Percentiles rank a stretch among this genome's conserved stretches.
Evolutionary conservation across 92 coral and sea anemone genomes (phyloP).

Genomic region (Zoanthus gigantus): DNA sequence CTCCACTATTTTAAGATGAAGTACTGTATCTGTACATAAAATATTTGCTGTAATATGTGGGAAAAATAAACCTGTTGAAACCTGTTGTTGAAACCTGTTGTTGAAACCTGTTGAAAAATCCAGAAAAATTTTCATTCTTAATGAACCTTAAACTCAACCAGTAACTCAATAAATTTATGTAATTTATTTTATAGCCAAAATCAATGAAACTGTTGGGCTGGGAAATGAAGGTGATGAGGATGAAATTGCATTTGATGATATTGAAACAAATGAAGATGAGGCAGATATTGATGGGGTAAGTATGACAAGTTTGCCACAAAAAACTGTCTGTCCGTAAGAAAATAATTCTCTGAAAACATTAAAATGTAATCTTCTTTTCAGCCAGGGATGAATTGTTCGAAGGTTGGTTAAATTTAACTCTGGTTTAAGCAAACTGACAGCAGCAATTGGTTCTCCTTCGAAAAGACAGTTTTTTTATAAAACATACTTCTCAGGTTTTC

Average conservation of each 20-base stretch:
- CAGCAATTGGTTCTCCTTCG: neutral
- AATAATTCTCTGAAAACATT: neutral
- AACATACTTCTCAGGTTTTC: neutral
- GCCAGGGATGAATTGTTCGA: no score
- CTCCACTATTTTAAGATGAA: no score
- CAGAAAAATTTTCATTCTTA: neutral
- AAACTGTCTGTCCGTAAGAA: neutral
- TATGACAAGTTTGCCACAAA: neutral
- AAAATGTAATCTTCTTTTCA: neutral
- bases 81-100: no score
- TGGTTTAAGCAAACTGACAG: neutral
- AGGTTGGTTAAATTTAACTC: no score
- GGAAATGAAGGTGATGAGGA: slow-evolving; percentile 83
- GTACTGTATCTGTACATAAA: no score
- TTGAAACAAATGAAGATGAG: slow-evolving; percentile 74
- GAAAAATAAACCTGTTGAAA: no score
- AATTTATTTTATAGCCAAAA: slow-evolving; percentile 67
- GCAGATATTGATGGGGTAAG: slow-evolving; percentile 87
- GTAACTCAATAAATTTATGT: no score
- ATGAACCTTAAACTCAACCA: neutral
- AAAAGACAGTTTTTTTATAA: neutral
- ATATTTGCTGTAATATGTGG: no score
- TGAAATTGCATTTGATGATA: slow-evolving; percentile 79
- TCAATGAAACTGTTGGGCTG: slow-evolving; percentile 73
- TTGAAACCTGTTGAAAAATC: no score